Evolutionary conservation across 1,140 invertebrate genomes (phyloP), one percentile per base, ranked within the genome.

Genomic region (Solenopsis invicta): DNA sequence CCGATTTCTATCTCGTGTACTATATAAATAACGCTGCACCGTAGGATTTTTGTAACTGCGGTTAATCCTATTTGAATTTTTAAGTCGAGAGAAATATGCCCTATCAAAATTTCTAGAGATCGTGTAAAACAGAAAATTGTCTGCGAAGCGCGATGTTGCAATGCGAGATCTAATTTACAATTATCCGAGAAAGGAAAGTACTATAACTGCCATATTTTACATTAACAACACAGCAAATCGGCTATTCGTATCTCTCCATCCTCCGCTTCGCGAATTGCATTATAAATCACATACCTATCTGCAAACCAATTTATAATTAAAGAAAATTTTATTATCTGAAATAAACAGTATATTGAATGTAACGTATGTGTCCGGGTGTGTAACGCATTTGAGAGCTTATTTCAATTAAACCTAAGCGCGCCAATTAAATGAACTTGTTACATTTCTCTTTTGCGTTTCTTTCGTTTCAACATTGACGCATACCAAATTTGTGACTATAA

Each of bases 1-100:
- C 62, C 77, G 77, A 81, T 81, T 81, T 48, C 77, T 45, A 71
- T 81, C 64, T 71, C 34, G 45, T 66, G 64, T 48, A 56, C 77
- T 69, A 41, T 41, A 71, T 71, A 81, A 81, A 71, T 71, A 56
- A 71, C 21, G 16, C 18, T 59, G 5, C 16, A 45, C 16, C 52
- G 41, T 24, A 67, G 21, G 37, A 56, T 41, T 71, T 81, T 54
- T 69, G n/a, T 37, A 16, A 52, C 48, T 13, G 64, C 18, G 37
- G 21, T 16, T 81, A 56, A 71, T 71, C 50, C 37, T 13, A 45
- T 56, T 12, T 45, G 52, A 56, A 81, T 59, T 81, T 71, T 71
- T 81, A 13, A 54, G 16, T 69, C 24, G 4, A n/a, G 16, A 45
- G 34, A 41, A 41, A 81, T 48, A 81, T 52, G 41, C 37, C n/a